These are phyloP conservation scores for Ectemnius continuus DNA, from an alignment of 2,888 invertebrate species.

Conservation along the genomic window DNA sequence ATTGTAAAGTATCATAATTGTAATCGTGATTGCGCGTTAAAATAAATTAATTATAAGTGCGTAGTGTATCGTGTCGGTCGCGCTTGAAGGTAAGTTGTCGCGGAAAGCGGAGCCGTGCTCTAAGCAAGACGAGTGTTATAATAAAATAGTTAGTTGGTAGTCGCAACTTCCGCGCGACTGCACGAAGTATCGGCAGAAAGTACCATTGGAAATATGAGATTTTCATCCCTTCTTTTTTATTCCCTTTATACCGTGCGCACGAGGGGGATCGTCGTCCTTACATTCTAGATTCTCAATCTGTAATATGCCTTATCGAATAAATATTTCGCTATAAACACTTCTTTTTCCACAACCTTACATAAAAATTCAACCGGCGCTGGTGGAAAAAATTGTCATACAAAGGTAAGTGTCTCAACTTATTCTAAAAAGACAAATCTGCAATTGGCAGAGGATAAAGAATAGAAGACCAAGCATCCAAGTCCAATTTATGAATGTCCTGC, in stretches of 20 bases:
- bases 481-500: conserved; percentile 63
- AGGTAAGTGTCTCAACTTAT: neutral
- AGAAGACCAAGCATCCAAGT: conserved; percentile 60
- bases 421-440: conserved; percentile 51
- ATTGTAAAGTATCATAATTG: conserved; percentile 28
- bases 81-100: conserved; percentile 37
- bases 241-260: conserved; percentile 41
- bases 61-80: conserved; percentile 40
- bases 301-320: conserved; percentile 67
- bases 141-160: neutral
- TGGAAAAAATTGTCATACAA: too few relatives aligned
- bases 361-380: neutral
- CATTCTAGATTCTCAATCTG: conserved; percentile 56
- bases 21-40: conserved; percentile 25
- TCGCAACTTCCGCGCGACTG: too few relatives aligned
- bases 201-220: conserved; percentile 20
- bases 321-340: conserved; percentile 60
- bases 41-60: conserved; percentile 17
- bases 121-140: conserved; percentile 20
- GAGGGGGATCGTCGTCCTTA: conserved; percentile 59
- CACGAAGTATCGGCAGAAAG: too few relatives aligned
- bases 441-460: conserved; percentile 62
- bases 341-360: neutral
- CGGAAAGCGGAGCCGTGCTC: conserved; percentile 33
- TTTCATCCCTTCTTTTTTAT: conserved; percentile 5